Evolutionary conservation across 2,113 vertebrate genomes (phyloP).

Genomic region (Dendropsophus ebraccatus): DNA sequence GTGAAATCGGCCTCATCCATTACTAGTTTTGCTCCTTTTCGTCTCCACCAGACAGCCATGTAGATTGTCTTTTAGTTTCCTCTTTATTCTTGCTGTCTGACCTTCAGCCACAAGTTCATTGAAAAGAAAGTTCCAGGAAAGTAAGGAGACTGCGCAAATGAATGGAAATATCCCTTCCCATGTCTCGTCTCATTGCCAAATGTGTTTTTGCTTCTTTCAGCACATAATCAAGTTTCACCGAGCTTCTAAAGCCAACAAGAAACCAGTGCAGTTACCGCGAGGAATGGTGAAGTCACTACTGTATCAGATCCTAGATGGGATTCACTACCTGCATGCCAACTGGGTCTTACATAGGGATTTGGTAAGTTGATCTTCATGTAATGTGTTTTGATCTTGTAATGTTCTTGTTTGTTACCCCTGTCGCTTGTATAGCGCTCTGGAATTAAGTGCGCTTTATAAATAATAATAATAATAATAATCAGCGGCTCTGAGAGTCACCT

Average conservation of each 20-base stretch:
- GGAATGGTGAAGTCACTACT: slow-evolving; percentile 99
- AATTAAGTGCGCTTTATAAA: no score
- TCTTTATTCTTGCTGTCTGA: not conserved
- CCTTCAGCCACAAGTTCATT: not conserved
- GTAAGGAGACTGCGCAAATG: not conserved
- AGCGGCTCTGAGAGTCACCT: not conserved
- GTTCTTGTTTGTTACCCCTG: no score
- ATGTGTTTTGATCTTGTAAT: no score
- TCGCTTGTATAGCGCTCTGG: no score
- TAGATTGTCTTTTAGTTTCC: not conserved
- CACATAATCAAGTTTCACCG: slow-evolving; percentile 99
- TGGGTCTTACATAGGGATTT: slow-evolving; percentile 99
- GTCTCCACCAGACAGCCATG: not conserved
- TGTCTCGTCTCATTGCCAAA: slow-evolving; percentile 59
- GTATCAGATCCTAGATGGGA: slow-evolving; percentile 98
- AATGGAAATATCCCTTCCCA: slow-evolving; percentile 55
- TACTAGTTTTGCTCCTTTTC: not conserved
- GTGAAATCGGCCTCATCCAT: not conserved
- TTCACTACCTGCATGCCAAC: slow-evolving; percentile 99
- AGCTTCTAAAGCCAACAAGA: slow-evolving; percentile 99
- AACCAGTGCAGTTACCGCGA: slow-evolving; percentile 97
- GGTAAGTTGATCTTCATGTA: slow-evolving; percentile 93
- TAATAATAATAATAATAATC: no score
- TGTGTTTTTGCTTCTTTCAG: slow-evolving; percentile 78
- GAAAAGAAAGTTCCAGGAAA: not conserved